Base-by-base conservation (phyloP, 2,888 invertebrate species). In the Pantelozetes paolii region DNA sequence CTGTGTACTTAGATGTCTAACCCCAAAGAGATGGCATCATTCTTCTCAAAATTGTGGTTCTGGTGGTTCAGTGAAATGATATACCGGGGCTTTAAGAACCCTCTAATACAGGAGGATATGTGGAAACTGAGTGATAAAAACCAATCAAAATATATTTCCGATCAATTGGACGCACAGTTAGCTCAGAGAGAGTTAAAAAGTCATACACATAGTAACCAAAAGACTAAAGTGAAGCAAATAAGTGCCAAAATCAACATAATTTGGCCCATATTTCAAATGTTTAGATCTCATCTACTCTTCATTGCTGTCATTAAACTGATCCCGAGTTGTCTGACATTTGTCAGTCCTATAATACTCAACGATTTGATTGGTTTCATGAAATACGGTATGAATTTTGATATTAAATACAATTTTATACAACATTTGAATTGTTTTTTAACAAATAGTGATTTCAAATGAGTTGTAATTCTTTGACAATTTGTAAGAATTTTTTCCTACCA, bases 271-370 rank as follows among this genome's bases (percentile, higher is more conserved):
- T 50, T 28, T 13, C 26, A 28, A n/a, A 67, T 69, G 50, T 73
- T 50, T 69, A 23, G 73, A 20, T 11, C 36, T 30, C n/a, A 73
- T 50, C 45, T 32, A 36, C 3, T 73, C 11, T 40, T 45, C 20
- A 69, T 73, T 48, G 69, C 73, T 32, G n/a, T 81, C 79, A 88
- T 88, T 87, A 87, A 86, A 83, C 85, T 87, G 80, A 42, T 76
- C 8, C 69, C 74, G 36, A 74, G 50, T 42, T 48, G 57, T 59
- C 62, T 73, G 8, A 74, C 72, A 2, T 74, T 74, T 72, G 42
- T 71, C 32, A 64, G 74, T 67, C 74, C 74, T 36, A 40, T 72
- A 13, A 26, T 74, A 8, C 48, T 74, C 18, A 67, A 67, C 23
- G 62, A 59, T 13, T 26, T 74, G 20, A 74, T 74, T 11, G 48